These are phyloP conservation scores for Galeopsomyia nigrocyanea DNA, from an alignment of 2,888 invertebrate genomes.

Conservation along the genomic window DNA sequence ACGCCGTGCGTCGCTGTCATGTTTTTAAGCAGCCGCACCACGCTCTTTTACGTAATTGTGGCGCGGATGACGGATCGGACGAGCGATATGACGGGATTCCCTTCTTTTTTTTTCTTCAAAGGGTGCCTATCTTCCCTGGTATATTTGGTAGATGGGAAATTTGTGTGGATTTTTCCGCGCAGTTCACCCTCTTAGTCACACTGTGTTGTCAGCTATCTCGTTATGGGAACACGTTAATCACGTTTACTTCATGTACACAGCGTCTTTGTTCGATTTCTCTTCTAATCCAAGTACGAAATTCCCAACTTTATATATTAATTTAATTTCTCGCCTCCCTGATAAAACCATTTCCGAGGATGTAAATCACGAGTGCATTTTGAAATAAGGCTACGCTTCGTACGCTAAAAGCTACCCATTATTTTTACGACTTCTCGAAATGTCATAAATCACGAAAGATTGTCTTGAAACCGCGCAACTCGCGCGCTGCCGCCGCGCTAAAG, in stretches of 20 bases:
- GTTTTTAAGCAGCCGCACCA: neutral
- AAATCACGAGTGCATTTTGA: too few species aligned
- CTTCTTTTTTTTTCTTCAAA: too few species aligned
- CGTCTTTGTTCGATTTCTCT: too few species aligned
- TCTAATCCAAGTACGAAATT: too few species aligned
- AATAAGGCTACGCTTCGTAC: neutral
- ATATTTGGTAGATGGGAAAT: slow-evolving; percentile 4
- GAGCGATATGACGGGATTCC: slow-evolving; percentile 4
- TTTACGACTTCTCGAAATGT: slow-evolving; percentile 14
- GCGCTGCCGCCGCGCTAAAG: neutral
- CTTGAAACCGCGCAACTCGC: neutral
- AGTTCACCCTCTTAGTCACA: too few species aligned
- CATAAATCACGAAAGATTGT: slow-evolving; percentile 27
- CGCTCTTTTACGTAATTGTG: slow-evolving; percentile 3
- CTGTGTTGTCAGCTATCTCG: too few species aligned
- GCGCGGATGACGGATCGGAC: slow-evolving; percentile 9
- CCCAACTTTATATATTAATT: too few species aligned
- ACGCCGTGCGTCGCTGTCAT: slow-evolving; percentile 7
- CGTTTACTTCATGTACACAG: too few species aligned
- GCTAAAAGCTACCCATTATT: slow-evolving; percentile 8
- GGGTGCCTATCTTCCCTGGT: neutral
- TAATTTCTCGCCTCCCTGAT: too few species aligned
- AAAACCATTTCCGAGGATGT: too few species aligned
- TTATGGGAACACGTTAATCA: too few species aligned
- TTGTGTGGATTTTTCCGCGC: neutral